phyloP scores from a whole-genome alignment of 2,797 vertebrate species.

The Lindbergichthys nudifrons region DNA sequence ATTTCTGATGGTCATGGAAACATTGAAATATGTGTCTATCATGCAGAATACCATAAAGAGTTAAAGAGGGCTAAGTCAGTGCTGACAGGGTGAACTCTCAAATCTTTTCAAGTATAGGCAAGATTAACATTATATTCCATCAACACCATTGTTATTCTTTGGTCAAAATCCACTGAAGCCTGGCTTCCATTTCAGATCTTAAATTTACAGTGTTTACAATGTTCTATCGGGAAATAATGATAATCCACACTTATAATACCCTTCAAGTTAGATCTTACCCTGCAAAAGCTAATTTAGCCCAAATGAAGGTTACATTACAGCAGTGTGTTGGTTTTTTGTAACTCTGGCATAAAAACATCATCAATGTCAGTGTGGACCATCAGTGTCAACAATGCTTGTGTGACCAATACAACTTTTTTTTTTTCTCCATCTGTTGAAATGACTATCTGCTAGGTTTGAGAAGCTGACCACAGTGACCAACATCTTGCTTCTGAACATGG shows the following conservation, averaged over 20 bases:
- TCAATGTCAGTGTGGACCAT: neutral
- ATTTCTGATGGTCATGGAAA: slow-evolving; percentile 17
- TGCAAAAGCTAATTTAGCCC: neutral
- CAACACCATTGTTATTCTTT: neutral
- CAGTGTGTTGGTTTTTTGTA: no score
- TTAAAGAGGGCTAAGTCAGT: neutral
- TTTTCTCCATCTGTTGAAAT: neutral
- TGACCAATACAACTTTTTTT: neutral
- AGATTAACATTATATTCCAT: neutral
- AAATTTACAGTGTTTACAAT: neutral
- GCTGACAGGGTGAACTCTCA: no score
- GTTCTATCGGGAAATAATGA: neutral
- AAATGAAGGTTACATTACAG: neutral
- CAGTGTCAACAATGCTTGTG: neutral
- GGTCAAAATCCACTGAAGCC: neutral
- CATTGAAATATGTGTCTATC: slow-evolving; percentile 17
- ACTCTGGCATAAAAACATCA: neutral
- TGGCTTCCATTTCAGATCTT: neutral
- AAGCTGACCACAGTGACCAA: slow-evolving; percentile 84
- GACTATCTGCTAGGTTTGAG: slow-evolving; percentile 75
- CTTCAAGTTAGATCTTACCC: neutral
- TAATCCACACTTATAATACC: neutral
- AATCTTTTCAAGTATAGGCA: neutral
- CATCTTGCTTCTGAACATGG: slow-evolving; percentile 85
- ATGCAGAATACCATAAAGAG: neutral